These are phyloP conservation scores for Napeogenes inachia DNA, from an alignment of 2,888 invertebrate species.

Conservation along the genomic window DNA sequence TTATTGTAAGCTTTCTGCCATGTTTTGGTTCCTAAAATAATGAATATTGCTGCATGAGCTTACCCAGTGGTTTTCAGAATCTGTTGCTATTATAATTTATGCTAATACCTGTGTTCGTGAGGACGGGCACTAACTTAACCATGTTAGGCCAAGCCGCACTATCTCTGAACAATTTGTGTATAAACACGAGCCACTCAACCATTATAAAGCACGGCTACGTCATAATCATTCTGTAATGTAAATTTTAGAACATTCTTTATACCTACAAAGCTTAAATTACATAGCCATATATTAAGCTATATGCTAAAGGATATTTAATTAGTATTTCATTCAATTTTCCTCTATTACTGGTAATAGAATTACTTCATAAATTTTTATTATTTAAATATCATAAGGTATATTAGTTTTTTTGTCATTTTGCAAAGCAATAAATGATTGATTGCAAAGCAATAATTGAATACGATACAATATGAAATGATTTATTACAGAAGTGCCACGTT, in stretches of 20 bases:
- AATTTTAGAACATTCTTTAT: conserved; percentile 2
- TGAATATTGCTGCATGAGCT: conserved; percentile 11
- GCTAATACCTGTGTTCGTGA: conserved; percentile 24
- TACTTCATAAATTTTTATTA: no score
- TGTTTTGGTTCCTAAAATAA: conserved; percentile 14
- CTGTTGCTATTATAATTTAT: conserved; percentile 22
- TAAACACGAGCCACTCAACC: conserved; percentile 12
- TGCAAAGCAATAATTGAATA: neutral
- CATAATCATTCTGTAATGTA: conserved; percentile 5
- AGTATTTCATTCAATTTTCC: neutral
- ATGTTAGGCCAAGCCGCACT: conserved; percentile 18
- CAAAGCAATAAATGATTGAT: neutral
- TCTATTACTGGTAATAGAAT: no score
- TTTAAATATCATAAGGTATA: no score
- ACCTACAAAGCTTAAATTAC: neutral
- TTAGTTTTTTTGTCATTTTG: neutral
- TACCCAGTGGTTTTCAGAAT: conserved; percentile 21
- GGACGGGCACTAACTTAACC: conserved; percentile 22
- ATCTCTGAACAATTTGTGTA: conserved; percentile 22
- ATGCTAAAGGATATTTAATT: neutral
- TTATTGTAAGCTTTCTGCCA: conserved; percentile 7
- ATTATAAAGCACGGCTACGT: neutral
- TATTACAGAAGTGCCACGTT: conserved; percentile 82
- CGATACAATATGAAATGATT: conserved; percentile 5
- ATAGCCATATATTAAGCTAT: neutral